Conservation (phyloP, 2,888 invertebrate genomes). For the Drosophila gaucha region DNA sequence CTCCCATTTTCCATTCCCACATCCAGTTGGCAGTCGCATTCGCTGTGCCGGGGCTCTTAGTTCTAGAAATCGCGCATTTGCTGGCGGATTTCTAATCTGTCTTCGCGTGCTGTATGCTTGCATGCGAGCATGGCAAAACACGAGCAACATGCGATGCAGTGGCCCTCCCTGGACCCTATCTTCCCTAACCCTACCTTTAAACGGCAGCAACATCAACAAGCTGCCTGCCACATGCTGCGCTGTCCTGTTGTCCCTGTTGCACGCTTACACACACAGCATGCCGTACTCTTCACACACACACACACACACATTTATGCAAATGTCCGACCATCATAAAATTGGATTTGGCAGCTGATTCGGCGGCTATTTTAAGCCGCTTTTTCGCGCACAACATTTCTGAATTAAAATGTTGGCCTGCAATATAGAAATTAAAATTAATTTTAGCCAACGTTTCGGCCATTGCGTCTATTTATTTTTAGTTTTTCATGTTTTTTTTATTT, state of each 20-base stretch:
- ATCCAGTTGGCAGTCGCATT: slow-evolving; percentile 6
- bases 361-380: slow-evolving; percentile 70
- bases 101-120: slow-evolving; percentile 76
- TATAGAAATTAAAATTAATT: slow-evolving; percentile 69
- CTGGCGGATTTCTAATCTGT: slow-evolving; percentile 72
- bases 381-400: slow-evolving; percentile 50
- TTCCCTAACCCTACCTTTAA: slow-evolving; percentile 17
- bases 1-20: neutral
- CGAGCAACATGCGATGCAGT: slow-evolving; percentile 68
- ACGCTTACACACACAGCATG: slow-evolving; percentile 21
- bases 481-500: slow-evolving; percentile 28
- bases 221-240: slow-evolving; percentile 70
- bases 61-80: slow-evolving; percentile 42
- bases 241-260: slow-evolving; percentile 37
- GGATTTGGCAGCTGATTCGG: slow-evolving; percentile 79
- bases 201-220: slow-evolving; percentile 51
- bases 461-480: slow-evolving; percentile 61
- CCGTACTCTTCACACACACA: slow-evolving; percentile 19
- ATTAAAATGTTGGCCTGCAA: slow-evolving; percentile 50
- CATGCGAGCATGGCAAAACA: slow-evolving; percentile 73
- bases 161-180: slow-evolving; percentile 13
- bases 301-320: slow-evolving; percentile 60
- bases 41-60: slow-evolving; percentile 11
- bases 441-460: slow-evolving; percentile 43
- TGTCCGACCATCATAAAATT: slow-evolving; percentile 74